These are phyloP conservation scores for Rhamphomyia laevipes DNA, from an alignment of 2,888 invertebrate species.

Conservation along the genomic window DNA sequence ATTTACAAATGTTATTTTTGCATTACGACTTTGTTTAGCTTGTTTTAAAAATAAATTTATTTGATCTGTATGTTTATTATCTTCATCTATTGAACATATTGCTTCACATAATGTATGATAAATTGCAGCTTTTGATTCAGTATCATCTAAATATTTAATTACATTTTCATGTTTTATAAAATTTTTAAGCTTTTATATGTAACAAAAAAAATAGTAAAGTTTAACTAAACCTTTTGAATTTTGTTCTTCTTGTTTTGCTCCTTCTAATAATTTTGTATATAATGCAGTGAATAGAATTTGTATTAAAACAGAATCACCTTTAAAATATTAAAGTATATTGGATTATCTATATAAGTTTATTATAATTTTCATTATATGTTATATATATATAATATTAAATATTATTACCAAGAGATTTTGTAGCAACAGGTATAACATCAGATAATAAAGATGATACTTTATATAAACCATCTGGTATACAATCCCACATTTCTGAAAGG, in stretches of 20 bases:
- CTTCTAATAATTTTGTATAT: slow-evolving; percentile 52
- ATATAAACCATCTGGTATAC: slow-evolving; percentile 47
- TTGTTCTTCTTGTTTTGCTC: slow-evolving; percentile 30
- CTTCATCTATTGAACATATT: slow-evolving; percentile 66
- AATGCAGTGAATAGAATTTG: slow-evolving; percentile 58
- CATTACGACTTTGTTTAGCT: slow-evolving; percentile 36
- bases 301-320: slow-evolving; percentile 50
- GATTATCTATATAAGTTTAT: not conserved
- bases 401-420: slow-evolving; percentile 47
- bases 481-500: slow-evolving; percentile 56
- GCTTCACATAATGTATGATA: slow-evolving; percentile 67
- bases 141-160: slow-evolving; percentile 15
- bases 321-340: not conserved
- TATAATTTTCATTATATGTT: not conserved
- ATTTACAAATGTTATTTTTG: slow-evolving; percentile 20
- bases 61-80: slow-evolving; percentile 65
- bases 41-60: slow-evolving; percentile 51
- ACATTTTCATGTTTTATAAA: not conserved
- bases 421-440: slow-evolving; percentile 55
- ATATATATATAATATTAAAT: not conserved
- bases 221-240: slow-evolving; percentile 6
- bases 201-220: not conserved
- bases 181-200: not conserved
- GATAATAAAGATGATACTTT: slow-evolving; percentile 51
- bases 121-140: slow-evolving; percentile 39